A percentile compares a stretch with the other conserved stretches of the same genome.
Evolutionary conservation across 2,113 vertebrate species (phyloP).

Genomic region (Gavia stellata): DNA sequence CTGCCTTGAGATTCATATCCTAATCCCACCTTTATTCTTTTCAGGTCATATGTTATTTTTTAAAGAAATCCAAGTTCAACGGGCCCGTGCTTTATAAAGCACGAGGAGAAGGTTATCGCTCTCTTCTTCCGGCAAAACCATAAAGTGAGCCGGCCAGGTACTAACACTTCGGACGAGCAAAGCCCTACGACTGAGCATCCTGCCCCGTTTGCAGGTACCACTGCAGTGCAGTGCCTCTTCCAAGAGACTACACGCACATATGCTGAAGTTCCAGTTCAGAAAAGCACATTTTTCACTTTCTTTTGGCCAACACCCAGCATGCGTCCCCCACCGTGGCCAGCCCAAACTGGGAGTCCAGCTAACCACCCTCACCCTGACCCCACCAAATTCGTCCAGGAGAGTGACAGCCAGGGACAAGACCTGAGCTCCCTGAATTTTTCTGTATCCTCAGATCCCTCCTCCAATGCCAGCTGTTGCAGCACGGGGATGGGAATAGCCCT

Average conservation of each 20-base stretch:
- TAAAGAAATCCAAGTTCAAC: not conserved
- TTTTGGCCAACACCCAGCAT: not conserved
- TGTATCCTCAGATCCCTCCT: not conserved
- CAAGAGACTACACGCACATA: not conserved
- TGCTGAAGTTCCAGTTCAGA: not conserved
- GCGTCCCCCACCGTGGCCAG: not conserved
- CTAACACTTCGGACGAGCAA: not conserved
- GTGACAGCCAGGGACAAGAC: not conserved
- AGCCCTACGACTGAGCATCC: not conserved
- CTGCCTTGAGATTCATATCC: not conserved
- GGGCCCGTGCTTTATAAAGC: not conserved
- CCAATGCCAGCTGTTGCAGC: not conserved
- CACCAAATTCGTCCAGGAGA: not conserved
- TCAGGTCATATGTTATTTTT: not conserved
- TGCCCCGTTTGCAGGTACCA: not conserved
- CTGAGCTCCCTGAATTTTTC: not conserved
- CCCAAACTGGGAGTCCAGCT: not conserved
- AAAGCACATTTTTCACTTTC: not conserved
- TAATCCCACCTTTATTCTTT: not conserved
- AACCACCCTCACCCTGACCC: not conserved
- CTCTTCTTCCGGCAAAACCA: not conserved
- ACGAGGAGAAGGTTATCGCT: not conserved
- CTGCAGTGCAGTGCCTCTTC: not conserved
- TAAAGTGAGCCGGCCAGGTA: rapidly evolving
- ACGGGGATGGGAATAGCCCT: not conserved